A percentile compares a stretch with the other conserved stretches of the same genome.
Evolutionary conservation across 2,113 vertebrate genomes (phyloP).

Genomic region (Malaclemys terrapin): DNA sequence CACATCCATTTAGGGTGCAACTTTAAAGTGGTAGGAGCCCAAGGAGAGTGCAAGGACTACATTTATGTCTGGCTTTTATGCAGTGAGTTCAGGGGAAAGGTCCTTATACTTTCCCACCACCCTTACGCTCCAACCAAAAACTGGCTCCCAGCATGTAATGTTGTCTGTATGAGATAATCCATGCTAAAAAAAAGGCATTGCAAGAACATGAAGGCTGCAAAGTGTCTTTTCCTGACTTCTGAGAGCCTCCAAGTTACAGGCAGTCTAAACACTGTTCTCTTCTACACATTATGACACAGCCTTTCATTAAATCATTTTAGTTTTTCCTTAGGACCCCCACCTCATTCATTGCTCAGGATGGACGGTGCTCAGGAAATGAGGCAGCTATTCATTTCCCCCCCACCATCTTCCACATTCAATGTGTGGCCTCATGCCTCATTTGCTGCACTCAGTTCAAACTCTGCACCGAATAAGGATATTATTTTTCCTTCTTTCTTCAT

Average conservation of each 20-base stretch:
- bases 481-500: constrained; percentile 13
- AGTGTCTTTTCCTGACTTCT: background rate
- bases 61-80: background rate
- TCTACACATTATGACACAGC: background rate
- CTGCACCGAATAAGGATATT: fast-evolving
- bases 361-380: background rate
- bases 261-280: background rate
- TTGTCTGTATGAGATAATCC: background rate
- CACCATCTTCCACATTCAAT: background rate
- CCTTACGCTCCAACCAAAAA: background rate
- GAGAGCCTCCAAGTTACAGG: background rate
- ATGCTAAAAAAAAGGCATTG: background rate
- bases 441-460: background rate
- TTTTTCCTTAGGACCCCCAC: background rate
- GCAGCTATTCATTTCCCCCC: background rate
- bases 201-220: background rate
- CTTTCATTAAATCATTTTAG: background rate
- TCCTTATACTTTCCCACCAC: background rate
- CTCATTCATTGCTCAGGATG: background rate
- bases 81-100: background rate
- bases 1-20: background rate
- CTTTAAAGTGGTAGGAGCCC: background rate
- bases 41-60: background rate
- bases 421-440: background rate
- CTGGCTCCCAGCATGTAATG: background rate